Conservation (phyloP, 1,140 invertebrate species). For the Drosophila teissieri region DNA sequence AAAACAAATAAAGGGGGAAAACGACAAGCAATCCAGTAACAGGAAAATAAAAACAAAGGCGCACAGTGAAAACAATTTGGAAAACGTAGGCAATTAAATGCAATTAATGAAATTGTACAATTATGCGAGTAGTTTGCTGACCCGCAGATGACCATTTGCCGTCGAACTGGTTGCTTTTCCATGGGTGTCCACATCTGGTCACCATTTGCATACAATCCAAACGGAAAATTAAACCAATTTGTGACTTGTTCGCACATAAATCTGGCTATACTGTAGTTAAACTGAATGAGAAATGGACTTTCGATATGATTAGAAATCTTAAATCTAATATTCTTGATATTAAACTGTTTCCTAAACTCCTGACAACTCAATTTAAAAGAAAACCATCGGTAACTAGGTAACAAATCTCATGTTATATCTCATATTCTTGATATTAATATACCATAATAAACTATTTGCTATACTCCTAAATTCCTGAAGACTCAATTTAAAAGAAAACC, state of each 20-base stretch:
- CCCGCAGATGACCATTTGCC: constrained; percentile 46
- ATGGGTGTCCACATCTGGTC: neutral
- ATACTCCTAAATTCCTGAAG: no score
- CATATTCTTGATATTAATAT: no score
- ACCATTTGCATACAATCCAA: constrained; percentile 17
- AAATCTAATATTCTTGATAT: no score
- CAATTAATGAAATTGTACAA: constrained; percentile 81
- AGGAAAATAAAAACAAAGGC: constrained; percentile 53
- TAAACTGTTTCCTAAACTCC: no score
- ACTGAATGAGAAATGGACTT: neutral
- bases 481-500: no score
- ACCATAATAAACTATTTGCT: no score
- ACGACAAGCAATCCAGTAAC: constrained; percentile 11
- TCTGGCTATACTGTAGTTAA: neutral
- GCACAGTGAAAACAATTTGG: constrained; percentile 49
- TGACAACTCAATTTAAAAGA: no score
- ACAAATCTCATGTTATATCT: no score
- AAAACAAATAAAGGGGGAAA: neutral
- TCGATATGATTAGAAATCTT: neutral
- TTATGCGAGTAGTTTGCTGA: constrained; percentile 48
- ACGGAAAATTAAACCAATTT: constrained; percentile 6
- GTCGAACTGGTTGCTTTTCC: constrained; percentile 14
- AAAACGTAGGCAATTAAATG: constrained; percentile 71
- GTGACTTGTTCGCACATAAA: neutral
- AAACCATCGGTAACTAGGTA: no score